Conservation (phyloP, 1,140 invertebrate species). For the Meloidogyne floridensis region DNA sequence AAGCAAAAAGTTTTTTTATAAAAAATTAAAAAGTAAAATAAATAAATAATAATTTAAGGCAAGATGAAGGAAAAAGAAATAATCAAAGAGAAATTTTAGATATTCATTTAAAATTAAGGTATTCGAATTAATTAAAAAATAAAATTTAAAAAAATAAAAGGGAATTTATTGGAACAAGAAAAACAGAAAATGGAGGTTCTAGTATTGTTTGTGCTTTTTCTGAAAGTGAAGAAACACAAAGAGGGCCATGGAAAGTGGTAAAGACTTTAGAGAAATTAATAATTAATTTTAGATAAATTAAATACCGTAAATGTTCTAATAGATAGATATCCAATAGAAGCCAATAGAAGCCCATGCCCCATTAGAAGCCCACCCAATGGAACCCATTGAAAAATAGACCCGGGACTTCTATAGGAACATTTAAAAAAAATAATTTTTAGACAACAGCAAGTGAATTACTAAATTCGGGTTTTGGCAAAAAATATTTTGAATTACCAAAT, state of each 20-base stretch:
- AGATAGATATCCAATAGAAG: no score
- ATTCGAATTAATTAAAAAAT: not conserved
- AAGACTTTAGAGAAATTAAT: not conserved
- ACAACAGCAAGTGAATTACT: slow-evolving; percentile 50
- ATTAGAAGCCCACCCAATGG: no score
- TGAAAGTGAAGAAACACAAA: slow-evolving; percentile 53
- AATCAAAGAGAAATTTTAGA: slow-evolving; percentile 50
- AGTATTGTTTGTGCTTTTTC: slow-evolving; percentile 50
- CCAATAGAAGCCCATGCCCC: no score
- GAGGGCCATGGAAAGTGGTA: slow-evolving; percentile 57
- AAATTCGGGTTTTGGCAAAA: slow-evolving; percentile 15
- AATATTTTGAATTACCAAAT: slow-evolving; percentile 36
- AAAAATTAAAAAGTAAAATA: slow-evolving; percentile 7
- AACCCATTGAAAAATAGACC: no score
- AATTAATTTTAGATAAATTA: no score
- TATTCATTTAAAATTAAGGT: slow-evolving; percentile 54
- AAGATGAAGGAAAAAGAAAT: slow-evolving; percentile 34
- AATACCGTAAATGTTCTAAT: no score
- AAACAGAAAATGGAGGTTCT: not conserved
- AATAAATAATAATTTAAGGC: slow-evolving; percentile 32
- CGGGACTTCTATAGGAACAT: no score
- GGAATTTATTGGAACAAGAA: slow-evolving; percentile 4
- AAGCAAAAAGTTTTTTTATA: slow-evolving; percentile 34
- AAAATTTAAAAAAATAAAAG: not conserved
- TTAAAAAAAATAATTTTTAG: slow-evolving; percentile 19